A percentile compares a stretch with the other conserved stretches of the same genome.
Evolutionary conservation across 2,113 vertebrate genomes (phyloP).

Genomic region (human (Homo sapiens)): GRCh38 chr16:847501-848000

Average conservation of each 20-base stretch:
- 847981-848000: background rate
- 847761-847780: background rate
- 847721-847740: background rate
- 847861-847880: no score
- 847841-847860: background rate
- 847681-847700: background rate
- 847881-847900: background rate
- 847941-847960: background rate
- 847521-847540: no score
- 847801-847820: background rate
- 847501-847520: background rate
- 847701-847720: background rate
- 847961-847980: background rate
- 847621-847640: background rate
- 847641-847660: background rate
- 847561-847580: no score
- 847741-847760: background rate
- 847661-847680: background rate
- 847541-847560: background rate
- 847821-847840: background rate
- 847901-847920: background rate
- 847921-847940: background rate
- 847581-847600: background rate
- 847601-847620: background rate
- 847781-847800: background rate